phyloP scores from a whole-genome alignment of 2,113 vertebrate genomes.

The Phasianus colchicus region DNA sequence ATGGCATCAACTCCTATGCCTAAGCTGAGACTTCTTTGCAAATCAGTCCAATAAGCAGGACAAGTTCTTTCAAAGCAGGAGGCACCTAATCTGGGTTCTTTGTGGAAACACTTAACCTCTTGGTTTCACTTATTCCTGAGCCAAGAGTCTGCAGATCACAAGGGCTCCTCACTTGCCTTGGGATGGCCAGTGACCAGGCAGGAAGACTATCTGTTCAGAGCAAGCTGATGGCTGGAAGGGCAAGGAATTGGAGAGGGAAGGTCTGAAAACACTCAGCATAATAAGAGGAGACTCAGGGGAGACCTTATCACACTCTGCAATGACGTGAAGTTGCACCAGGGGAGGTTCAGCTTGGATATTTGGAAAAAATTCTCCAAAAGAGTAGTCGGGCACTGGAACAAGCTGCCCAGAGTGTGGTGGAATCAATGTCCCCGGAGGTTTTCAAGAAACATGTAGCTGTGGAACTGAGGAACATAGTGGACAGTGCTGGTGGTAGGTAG shows the following conservation, averaged over 20 bases:
- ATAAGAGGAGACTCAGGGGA: too few species aligned
- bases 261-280: not conserved
- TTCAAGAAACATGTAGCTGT: too few species aligned
- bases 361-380: too few species aligned
- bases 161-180: not conserved
- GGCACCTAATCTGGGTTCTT: not conserved
- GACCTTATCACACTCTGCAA: too few species aligned
- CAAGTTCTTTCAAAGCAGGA: not conserved
- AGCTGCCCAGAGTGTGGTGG: too few species aligned
- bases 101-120: not conserved
- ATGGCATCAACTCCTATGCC: not conserved
- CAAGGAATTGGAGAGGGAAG: not conserved
- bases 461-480: too few species aligned
- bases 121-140: not conserved
- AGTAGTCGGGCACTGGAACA: too few species aligned
- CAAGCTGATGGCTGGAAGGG: not conserved
- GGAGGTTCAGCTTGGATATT: too few species aligned
- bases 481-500: too few species aligned
- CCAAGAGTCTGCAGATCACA: not conserved
- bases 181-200: not conserved
- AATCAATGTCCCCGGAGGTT: too few species aligned
- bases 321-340: too few species aligned
- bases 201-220: not conserved
- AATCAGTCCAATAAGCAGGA: not conserved
- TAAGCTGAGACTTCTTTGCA: not conserved